Conservation (phyloP, 2,888 invertebrate genomes). For the Cryptus viduatorius region DNA sequence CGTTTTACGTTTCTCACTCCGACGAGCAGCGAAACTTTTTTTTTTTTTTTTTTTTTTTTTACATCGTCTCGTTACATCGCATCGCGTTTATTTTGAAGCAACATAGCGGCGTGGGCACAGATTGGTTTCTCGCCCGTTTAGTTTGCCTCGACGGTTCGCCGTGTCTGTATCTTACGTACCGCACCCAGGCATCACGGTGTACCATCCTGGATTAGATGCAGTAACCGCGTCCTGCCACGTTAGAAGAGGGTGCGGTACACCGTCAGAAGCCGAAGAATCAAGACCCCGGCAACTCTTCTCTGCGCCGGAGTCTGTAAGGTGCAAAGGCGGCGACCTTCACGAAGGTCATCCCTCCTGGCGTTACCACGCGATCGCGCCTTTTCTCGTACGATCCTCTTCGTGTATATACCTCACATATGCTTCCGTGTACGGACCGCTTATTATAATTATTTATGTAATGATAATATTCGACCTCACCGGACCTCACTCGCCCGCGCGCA, state of each 20-base stretch:
- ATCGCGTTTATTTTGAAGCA: slow-evolving; percentile 10
- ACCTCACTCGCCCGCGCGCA: slow-evolving; percentile 51
- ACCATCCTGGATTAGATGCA: slow-evolving; percentile 1
- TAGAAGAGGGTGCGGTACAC: slow-evolving; percentile 56
- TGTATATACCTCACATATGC: slow-evolving; percentile 72
- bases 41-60: not conserved
- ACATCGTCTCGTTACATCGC: not conserved
- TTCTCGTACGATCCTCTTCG: slow-evolving; percentile 17
- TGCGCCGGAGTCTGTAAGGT: slow-evolving; percentile 60
- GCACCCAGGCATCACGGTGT: slow-evolving; percentile 22
- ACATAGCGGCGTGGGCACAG: slow-evolving; percentile 15
- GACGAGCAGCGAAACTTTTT: not conserved
- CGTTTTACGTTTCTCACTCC: slow-evolving; percentile 19
- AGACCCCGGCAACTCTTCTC: slow-evolving; percentile 9
- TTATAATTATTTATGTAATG: slow-evolving; percentile 74
- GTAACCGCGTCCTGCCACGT: slow-evolving; percentile 31
- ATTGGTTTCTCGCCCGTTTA: slow-evolving; percentile 7
- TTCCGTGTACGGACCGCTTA: slow-evolving; percentile 76
- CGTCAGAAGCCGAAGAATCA: slow-evolving; percentile 41
- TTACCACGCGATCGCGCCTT: slow-evolving; percentile 62
- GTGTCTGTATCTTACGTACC: not conserved
- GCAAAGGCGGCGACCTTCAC: slow-evolving; percentile 80
- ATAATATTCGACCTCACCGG: slow-evolving; percentile 70
- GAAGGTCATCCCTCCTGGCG: slow-evolving; percentile 78
- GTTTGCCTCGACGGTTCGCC: too few species aligned